A percentile compares a stretch with the other conserved stretches of the same genome.
phyloP scores from a whole-genome alignment of 2,888 invertebrate genomes.

The Euproctis similis region DNA sequence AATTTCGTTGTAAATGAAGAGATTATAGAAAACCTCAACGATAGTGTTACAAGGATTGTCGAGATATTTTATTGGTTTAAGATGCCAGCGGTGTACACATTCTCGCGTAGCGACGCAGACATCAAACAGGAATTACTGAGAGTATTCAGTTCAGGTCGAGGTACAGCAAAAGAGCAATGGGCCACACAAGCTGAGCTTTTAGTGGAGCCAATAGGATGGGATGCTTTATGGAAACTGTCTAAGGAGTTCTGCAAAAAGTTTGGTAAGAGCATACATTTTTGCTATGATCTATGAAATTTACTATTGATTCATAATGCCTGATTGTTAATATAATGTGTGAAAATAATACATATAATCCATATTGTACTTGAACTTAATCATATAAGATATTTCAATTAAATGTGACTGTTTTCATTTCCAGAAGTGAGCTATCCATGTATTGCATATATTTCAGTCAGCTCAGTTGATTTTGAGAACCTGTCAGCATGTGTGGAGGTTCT shows the following conservation, averaged over 20 bases:
- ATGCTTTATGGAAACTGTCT: slow-evolving; percentile 82
- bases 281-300: too few species aligned
- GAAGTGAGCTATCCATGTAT: slow-evolving; percentile 80
- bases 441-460: slow-evolving; percentile 75
- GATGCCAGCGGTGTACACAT: slow-evolving; percentile 63
- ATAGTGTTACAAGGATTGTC: too few species aligned
- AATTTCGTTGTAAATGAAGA: too few species aligned
- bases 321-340: too few species aligned
- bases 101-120: slow-evolving; percentile 54
- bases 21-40: too few species aligned
- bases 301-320: too few species aligned
- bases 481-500: slow-evolving; percentile 76
- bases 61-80: too few species aligned
- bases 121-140: slow-evolving; percentile 49
- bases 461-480: slow-evolving; percentile 72
- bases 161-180: slow-evolving; percentile 62
- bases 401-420: slow-evolving; percentile 21
- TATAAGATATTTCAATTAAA: background rate
- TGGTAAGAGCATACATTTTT: slow-evolving; percentile 35
- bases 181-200: slow-evolving; percentile 69
- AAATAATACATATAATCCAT: too few species aligned
- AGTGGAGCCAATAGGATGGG: slow-evolving; percentile 81
- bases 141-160: slow-evolving; percentile 51
- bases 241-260: slow-evolving; percentile 78
- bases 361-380: too few species aligned